Evolutionary conservation across 2,113 vertebrate species (phyloP), one percentile per base, ranked within the genome.

Genomic region (Malurus melanocephalus): DNA sequence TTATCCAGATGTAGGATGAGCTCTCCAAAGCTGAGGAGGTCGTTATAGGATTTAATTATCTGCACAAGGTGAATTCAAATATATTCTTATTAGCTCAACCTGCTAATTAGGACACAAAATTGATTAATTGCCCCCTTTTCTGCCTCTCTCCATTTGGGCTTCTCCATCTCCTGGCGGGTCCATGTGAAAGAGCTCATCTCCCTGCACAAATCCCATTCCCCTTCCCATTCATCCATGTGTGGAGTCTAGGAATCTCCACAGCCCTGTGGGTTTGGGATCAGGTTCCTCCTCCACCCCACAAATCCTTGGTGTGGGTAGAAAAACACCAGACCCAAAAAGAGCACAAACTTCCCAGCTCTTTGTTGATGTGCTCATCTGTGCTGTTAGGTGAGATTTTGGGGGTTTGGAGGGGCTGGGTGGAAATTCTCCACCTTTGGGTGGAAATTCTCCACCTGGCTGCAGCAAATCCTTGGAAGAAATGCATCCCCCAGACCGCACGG

Each of bases 371-470:
- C 38, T 80, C 14, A 1, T 9, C 28, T 5, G 30, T 19, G 59
- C 15, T 30, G 2, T 56, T 67, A 75, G 49, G 46, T 43, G 85
- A 87, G 51, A 22, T 17, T 67, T 33, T 9, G 28, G 69, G 35
- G 7, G 9, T 62, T 32, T 33, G 3, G 12, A 26, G 4, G 12
- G 11, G 11, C 8, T 48, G 80, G 67, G 20, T 38, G 38, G 38
- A 38, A 38, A 38, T 38, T 48, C 83, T 77, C 82, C 16, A 43
- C 42, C 26, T 68, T 53, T 16, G 0, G 33, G 38, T 91, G 80
- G 85, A 57, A 88, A 75, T 40, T 75, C 77, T 91, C 77, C 38
- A 18, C 72, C 82, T 71, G 87, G 89, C 64, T 57, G 30, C 64
- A 33, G 57, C 30, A 24, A 51, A 33, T 67, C 26, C 32, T 79